Evolutionary conservation across 2,888 invertebrate species (phyloP).

Genomic region (Boloria euphrosyne): DNA sequence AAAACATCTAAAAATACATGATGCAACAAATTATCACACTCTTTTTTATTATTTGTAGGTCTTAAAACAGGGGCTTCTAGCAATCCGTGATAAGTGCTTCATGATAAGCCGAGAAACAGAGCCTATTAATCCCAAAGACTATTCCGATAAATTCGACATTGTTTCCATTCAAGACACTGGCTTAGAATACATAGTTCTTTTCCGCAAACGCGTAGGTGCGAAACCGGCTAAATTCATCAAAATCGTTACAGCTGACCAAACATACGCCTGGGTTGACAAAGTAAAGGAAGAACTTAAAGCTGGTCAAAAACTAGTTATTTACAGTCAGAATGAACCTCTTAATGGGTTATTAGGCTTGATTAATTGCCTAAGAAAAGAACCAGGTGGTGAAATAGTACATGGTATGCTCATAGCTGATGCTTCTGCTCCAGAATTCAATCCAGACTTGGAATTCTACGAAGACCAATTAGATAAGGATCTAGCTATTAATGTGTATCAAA

Average conservation of each 20-base stretch:
- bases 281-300: slow-evolving; percentile 69
- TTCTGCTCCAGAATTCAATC: slow-evolving; percentile 85
- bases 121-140: slow-evolving; percentile 68
- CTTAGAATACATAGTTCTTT: slow-evolving; percentile 77
- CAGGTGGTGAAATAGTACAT: slow-evolving; percentile 85
- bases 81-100: slow-evolving; percentile 83
- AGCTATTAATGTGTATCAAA: slow-evolving; percentile 88
- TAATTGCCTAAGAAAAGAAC: slow-evolving; percentile 92
- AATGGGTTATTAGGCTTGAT: slow-evolving; percentile 94
- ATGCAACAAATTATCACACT: not conserved
- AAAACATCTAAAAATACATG: not conserved
- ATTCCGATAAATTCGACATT: slow-evolving; percentile 72
- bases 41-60: slow-evolving; percentile 50
- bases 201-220: slow-evolving; percentile 74
- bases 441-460: slow-evolving; percentile 84
- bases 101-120: slow-evolving; percentile 83
- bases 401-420: slow-evolving; percentile 85
- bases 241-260: slow-evolving; percentile 62
- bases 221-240: slow-evolving; percentile 75
- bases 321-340: slow-evolving; percentile 85
- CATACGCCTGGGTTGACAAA: slow-evolving; percentile 80
- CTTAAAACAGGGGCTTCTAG: slow-evolving; percentile 68
- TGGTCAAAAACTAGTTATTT: slow-evolving; percentile 83
- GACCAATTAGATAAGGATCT: slow-evolving; percentile 87
- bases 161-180: slow-evolving; percentile 74